These are phyloP conservation scores for Varanus salvator DNA, from an alignment of 2,113 vertebrate genomes.

Conservation along the genomic window DNA sequence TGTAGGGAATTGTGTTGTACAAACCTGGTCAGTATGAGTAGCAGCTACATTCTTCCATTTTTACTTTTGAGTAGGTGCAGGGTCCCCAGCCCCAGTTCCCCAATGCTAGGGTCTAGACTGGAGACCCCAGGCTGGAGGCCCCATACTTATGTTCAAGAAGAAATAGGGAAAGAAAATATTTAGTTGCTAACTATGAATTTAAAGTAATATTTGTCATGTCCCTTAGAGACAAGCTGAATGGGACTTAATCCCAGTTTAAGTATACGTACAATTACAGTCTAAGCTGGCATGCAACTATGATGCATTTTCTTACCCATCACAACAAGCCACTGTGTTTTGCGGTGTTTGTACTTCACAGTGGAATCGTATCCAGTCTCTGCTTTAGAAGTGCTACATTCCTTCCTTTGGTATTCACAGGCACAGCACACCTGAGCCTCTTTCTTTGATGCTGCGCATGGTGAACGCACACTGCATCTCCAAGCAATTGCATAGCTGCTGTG, in stretches of 20 bases:
- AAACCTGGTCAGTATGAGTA: too few species aligned
- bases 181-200: too few species aligned
- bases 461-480: slow-evolving; percentile 71
- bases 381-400: slow-evolving; percentile 66
- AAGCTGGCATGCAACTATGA: too few species aligned
- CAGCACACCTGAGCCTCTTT: slow-evolving; percentile 75
- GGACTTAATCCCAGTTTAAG: background rate
- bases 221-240: background rate
- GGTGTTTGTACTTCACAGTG: slow-evolving; percentile 56
- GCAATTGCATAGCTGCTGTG: slow-evolving; percentile 59
- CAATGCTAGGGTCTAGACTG: too few species aligned
- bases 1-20: too few species aligned
- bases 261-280: background rate
- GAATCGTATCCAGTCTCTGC: slow-evolving; percentile 54
- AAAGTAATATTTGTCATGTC: too few species aligned
- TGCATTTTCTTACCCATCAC: slow-evolving; percentile 42
- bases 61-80: too few species aligned
- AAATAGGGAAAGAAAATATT: too few species aligned
- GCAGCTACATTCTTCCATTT: too few species aligned
- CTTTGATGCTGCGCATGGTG: slow-evolving; percentile 70
- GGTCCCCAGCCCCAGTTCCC: too few species aligned
- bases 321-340: slow-evolving; percentile 58
- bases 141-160: too few species aligned
- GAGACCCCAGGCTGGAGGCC: too few species aligned
- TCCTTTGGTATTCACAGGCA: slow-evolving; percentile 68